Percentiles rank a stretch among this genome's conserved stretches.
phyloP scores from a whole-genome alignment of 1,140 invertebrate species.

The Macrotrachela quadricornifera region DNA sequence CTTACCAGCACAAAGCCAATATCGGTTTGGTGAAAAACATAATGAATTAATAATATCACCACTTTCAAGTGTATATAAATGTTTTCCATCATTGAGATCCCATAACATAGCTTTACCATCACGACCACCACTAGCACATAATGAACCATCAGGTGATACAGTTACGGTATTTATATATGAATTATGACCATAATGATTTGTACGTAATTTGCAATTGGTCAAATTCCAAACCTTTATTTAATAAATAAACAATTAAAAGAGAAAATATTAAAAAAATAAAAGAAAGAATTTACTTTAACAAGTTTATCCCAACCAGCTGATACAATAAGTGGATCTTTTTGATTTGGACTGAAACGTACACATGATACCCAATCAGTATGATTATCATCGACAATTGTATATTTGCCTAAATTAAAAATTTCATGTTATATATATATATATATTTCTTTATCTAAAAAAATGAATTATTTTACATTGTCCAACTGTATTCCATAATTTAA shows the following conservation, averaged over 20 bases:
- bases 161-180: conserved; percentile 96
- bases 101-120: conserved; percentile 89
- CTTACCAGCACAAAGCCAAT: conserved; percentile 82
- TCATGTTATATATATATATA: not conserved
- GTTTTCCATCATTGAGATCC: conserved; percentile 98
- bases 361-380: conserved; percentile 97
- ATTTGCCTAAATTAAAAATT: not conserved
- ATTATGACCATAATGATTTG: conserved; percentile 85
- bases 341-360: conserved; percentile 92
- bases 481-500: conserved; percentile 98
- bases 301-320: conserved; percentile 94
- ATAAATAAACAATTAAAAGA: too few relatives aligned
- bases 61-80: conserved; percentile 91
- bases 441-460: conserved; percentile 9
- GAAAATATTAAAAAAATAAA: too few relatives aligned
- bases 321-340: conserved; percentile 91
- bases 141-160: conserved; percentile 92
- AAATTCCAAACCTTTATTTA: conserved; percentile 62
- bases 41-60: conserved; percentile 80
- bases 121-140: conserved; percentile 97
- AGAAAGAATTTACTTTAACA: conserved; percentile 44
- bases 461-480: conserved; percentile 89
- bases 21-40: conserved; percentile 96
- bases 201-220: conserved; percentile 94
- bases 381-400: conserved; percentile 52